Percentiles rank a stretch among this genome's conserved stretches.
Evolutionary conservation across 2,797 vertebrate species (phyloP).

Genomic region (Clarias fuscus): DNA sequence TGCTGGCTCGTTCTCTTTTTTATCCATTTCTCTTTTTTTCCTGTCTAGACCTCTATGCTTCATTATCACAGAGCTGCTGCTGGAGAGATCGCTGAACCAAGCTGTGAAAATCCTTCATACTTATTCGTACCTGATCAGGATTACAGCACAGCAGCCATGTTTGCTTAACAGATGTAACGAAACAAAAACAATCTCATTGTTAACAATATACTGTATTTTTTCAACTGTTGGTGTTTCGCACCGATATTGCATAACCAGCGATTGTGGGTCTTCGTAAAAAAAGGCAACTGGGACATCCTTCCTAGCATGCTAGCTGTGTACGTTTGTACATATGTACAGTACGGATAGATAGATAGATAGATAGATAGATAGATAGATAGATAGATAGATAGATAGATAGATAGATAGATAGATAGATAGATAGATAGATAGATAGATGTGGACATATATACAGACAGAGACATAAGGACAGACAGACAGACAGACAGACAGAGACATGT

Average conservation of each 20-base stretch:
- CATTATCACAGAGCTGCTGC: constrained; percentile 83
- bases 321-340: background rate
- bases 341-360: no score
- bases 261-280: background rate
- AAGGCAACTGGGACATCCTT: no score
- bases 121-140: constrained; percentile 79
- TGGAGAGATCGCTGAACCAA: constrained; percentile 83
- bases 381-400: no score
- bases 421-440: no score
- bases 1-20: constrained; percentile 66
- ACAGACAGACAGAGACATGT: no score
- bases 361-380: no score
- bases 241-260: background rate
- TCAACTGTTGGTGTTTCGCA: background rate
- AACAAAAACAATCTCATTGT: constrained; percentile 58
- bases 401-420: no score
- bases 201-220: background rate
- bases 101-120: constrained; percentile 84
- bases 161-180: constrained; percentile 78
- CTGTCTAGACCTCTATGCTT: constrained; percentile 73
- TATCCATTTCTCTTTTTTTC: constrained; percentile 63
- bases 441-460: no score
- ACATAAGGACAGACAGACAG: no score
- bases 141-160: constrained; percentile 75
- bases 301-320: background rate